Evolutionary conservation across 2,888 invertebrate species (phyloP), one percentile per base, ranked within the genome.

Genomic region (Cosmorhoe ocellata): DNA sequence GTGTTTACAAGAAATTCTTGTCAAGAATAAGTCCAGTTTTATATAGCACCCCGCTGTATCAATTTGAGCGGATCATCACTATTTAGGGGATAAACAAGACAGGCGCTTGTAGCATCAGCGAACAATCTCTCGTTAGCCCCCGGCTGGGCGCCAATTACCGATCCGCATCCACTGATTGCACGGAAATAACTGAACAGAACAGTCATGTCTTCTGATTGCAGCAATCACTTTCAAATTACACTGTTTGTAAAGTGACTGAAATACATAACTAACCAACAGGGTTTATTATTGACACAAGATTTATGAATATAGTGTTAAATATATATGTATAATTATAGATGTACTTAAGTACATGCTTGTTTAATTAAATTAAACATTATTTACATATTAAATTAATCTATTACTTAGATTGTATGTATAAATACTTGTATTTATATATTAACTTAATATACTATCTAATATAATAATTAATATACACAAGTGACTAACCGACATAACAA

Each of bases 101-200:
- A 36, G 56, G 62, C 68, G 71, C 76, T 74, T 74, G 74, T 67
- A 64, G 69, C 71, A 76, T 78, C 79, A 78, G 73, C 79, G 78
- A 71, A 81, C 83, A 84, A 83, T 81, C 73, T 71, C 76, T 85
- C 79, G 81, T 84, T 84, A 84, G 74, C 59, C 61, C 76, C 62
- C 83, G 64, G 78, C 72, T 73, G 84, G 83, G 77, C 74, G 82
- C 82, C 85, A 85, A 84, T 86, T 84, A 84, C 76, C 63, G 61
- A 64, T 66, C 69, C 69, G 71, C 71, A 76, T 77, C 78, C 76
- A 69, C 70, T 81, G 79, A 81, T 82, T 81, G 79, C 69, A 64
- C 70, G 74, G 79, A 76, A 78, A 76, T 81, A 78, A 74, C 52
- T 46, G 49, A 51, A 47, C 45, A 34, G 49, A 50, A 47, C 45